These are phyloP conservation scores for Heliconius hewitsoni DNA, from an alignment of 1,140 invertebrate genomes.

Conservation along the genomic window DNA sequence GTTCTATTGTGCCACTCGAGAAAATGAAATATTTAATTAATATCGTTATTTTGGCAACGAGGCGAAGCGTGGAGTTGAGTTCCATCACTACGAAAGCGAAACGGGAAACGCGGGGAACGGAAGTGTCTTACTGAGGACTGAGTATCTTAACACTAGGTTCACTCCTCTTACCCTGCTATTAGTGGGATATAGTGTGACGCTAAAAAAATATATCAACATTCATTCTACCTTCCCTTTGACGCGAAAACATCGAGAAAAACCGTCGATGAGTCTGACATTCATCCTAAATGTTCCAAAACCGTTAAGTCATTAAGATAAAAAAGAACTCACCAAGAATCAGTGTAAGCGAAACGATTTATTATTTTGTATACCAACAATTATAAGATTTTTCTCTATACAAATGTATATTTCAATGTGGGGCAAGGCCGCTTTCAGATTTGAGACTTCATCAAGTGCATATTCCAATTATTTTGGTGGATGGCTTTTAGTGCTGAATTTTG, in stretches of 20 bases:
- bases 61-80: too few species aligned
- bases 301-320: slow-evolving; percentile 37
- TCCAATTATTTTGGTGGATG: slow-evolving; percentile 9
- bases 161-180: too few species aligned
- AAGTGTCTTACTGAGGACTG: too few species aligned
- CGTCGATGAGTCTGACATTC: slow-evolving; percentile 22
- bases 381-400: slow-evolving; percentile 7
- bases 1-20: too few species aligned
- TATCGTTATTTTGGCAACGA: too few species aligned
- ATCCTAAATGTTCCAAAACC: slow-evolving; percentile 29
- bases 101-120: too few species aligned
- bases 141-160: too few species aligned
- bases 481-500: neutral
- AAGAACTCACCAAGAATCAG: slow-evolving; percentile 17
- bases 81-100: too few species aligned
- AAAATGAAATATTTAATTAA: too few species aligned
- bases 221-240: neutral
- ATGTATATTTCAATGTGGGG: slow-evolving; percentile 2
- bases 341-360: slow-evolving; percentile 3
- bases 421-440: slow-evolving; percentile 13
- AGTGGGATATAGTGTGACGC: too few species aligned
- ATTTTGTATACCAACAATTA: neutral
- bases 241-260: slow-evolving; percentile 2
- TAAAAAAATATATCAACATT: neutral
- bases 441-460: slow-evolving; percentile 12